Evolutionary conservation across 2,888 invertebrate genomes (phyloP), one percentile per base, ranked within the genome.

Genomic region (Cremastobaeus sp.): DNA sequence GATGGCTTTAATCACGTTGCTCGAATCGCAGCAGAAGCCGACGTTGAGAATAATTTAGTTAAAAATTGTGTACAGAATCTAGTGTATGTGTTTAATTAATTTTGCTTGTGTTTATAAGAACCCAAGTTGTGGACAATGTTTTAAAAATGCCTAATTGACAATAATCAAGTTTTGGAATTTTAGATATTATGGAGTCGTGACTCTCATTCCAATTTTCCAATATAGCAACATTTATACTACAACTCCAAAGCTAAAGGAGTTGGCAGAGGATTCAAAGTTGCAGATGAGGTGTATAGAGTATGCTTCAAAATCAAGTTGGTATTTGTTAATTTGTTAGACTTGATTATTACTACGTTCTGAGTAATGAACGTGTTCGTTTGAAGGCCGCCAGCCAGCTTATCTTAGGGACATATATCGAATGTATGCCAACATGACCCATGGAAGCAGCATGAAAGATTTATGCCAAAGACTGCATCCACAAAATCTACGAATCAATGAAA

Each of bases 1-100:
- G 95, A 98, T 88, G 97, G 98, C 0, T 95, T 95, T 83, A 96
- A 96, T 88, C 97, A 98, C 86, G 92, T 98, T 2, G 92, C 95
- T 0, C 93, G 95, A 82, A 97, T 98, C 75, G 95, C 97, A 0
- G 91, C 93, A 0, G 93, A 96, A 82, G 94, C 97, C 0, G 96
- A 97, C 83, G 96, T 98, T 0, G 97, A 98, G 85, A 95, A 95
- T 77, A 95, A 96, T 86, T 90, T 98, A 25, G 98, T 98, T 0
- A 98, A 98, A 88, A 95, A 96, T 0, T 97, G 97, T 86, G 92
- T 98, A 64, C 97, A 97, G 86, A 98, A 98, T 89, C 90, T 98
- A 76, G 92, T 95, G 77, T 97, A 93, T 86, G 89, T 84, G n/a
- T n/a, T n/a, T n/a, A n/a, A n/a, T n/a, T n/a, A n/a, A n/a, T n/a